These are phyloP conservation scores for Amphiprion clarkii DNA, from an alignment of 2,797 vertebrate genomes.

Conservation along the genomic window DNA sequence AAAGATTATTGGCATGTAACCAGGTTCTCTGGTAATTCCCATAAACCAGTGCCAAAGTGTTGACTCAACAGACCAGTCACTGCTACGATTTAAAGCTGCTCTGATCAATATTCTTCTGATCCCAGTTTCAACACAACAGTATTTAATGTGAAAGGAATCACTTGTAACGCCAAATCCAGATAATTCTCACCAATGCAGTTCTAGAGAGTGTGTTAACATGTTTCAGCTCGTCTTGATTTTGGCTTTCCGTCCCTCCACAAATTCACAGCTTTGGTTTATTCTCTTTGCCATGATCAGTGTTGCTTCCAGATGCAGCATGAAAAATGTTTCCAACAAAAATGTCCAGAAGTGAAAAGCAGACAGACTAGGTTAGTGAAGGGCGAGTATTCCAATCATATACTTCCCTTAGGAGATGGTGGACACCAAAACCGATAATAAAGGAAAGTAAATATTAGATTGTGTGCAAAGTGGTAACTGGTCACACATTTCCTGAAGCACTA, in stretches of 20 bases:
- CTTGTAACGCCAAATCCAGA: slow-evolving; percentile 3
- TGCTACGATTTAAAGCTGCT: background rate
- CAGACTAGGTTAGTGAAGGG: background rate
- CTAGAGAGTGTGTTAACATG: background rate
- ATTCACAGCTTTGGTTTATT: background rate
- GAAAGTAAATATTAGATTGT: too few relatives aligned
- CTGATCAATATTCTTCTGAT: background rate
- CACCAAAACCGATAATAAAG: too few relatives aligned
- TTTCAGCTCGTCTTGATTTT: background rate
- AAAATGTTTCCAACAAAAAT: background rate
- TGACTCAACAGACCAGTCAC: background rate
- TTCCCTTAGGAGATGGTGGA: background rate
- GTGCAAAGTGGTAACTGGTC: too few relatives aligned
- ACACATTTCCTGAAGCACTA: too few relatives aligned
- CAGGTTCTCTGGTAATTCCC: background rate
- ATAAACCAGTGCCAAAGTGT: background rate
- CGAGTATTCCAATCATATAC: background rate
- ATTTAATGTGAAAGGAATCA: background rate
- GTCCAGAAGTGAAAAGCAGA: background rate
- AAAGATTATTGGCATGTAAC: background rate
- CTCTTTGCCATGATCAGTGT: background rate
- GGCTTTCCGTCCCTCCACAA: background rate
- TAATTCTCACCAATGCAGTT: background rate
- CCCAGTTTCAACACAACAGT: background rate
- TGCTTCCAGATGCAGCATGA: background rate